Evolutionary conservation across 2,113 vertebrate species (phyloP), one percentile per base, ranked within the genome.

Genomic region (Brachionichthys hirsutus): DNA sequence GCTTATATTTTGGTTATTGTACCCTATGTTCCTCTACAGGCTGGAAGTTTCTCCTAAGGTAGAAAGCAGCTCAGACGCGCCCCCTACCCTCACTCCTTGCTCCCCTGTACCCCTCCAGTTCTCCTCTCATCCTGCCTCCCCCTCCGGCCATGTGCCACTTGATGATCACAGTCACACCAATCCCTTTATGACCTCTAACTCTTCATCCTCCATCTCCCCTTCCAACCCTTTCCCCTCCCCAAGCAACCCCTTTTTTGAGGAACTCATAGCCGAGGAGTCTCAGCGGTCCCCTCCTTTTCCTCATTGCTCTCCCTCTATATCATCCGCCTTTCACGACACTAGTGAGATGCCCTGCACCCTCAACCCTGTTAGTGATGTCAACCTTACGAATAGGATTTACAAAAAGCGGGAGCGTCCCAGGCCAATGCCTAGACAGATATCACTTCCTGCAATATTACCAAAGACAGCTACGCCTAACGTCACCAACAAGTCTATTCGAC

Each of bases 31-130:
- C 95, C 92, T 94, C 92, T 93, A 94, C 95, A 98, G 95, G 94
- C 95, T 95, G 95, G 93, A 98, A 94, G 93, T 94, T 92, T 94
- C 95, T 95, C 92, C 95, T 94, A 93, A 94, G 92, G 93, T 95
- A 96, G 95, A 97, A 94, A 91, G 93, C 93, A 94, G 90, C 93
- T 93, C 94, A 91, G 93, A 93, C 55, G 91, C 88, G 83, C 88
- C 91, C 89, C 88, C 72, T 90, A 78, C 83, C 72, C 74, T 78
- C 79, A 83, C 90, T 91, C 85, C 90, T 83, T 34, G 86, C 86
- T 90, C 82, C 88, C 91, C 85, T 65, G 78, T 75, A 74, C 83
- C 41, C 65, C 81, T 76, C 67, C 85, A 73, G 30, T 58, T 54
- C 77, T 83, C 87, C 75, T 88, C 89, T 61, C 84, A 90, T 50